Evolutionary conservation across 1,140 invertebrate species (phyloP).

Genomic region (Brachionus rotundiformis): DNA sequence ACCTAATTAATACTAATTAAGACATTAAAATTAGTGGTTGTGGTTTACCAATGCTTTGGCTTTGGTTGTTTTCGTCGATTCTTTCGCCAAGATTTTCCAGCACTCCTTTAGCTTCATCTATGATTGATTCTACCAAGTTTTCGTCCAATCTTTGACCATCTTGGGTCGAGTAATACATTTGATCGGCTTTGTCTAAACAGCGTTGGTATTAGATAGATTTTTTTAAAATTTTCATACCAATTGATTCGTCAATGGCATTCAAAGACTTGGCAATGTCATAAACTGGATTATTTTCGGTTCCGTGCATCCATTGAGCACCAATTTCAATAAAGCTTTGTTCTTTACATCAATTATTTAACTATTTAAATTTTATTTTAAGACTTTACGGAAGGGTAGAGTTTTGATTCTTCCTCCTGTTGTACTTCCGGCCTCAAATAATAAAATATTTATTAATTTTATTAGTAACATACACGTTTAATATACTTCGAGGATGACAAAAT

Average conservation of each 20-base stretch:
- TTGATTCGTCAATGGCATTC: neutral
- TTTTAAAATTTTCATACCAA: neutral
- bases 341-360: neutral
- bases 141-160: conserved; percentile 31
- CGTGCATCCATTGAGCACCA: conserved; percentile 52
- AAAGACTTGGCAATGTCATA: conserved; percentile 26
- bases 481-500: conserved; percentile 62
- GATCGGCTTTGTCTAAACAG: conserved; percentile 6
- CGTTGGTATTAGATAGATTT: neutral
- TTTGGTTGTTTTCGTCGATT: neutral
- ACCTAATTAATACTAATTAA: too few species aligned
- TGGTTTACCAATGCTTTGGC: conserved; percentile 13
- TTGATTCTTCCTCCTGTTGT: conserved; percentile 62
- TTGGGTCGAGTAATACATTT: conserved; percentile 23
- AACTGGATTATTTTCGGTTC: conserved; percentile 48
- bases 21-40: too few species aligned
- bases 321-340: conserved; percentile 39
- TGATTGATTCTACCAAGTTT: neutral
- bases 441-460: too few species aligned
- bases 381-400: conserved; percentile 58
- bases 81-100: neutral
- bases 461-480: too few species aligned
- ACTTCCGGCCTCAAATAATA: conserved; percentile 54
- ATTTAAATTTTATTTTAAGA: neutral
- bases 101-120: neutral